These are phyloP conservation scores for Sacculina carcini DNA, from an alignment of 2,888 invertebrate species.

Conservation along the genomic window DNA sequence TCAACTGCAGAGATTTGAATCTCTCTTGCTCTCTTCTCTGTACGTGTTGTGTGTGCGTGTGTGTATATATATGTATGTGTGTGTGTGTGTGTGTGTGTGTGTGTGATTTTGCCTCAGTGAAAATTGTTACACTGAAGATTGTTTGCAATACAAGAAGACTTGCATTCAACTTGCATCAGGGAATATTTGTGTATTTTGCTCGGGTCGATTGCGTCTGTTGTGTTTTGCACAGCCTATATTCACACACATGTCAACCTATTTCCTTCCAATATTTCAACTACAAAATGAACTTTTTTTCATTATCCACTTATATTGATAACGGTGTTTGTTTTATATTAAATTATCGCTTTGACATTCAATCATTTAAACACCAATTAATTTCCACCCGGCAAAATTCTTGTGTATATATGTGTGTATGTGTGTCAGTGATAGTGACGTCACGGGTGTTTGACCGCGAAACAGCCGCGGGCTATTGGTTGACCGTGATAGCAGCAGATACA, in stretches of 20 bases:
- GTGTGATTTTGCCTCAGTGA: not conserved
- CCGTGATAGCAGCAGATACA: slow-evolving; percentile 72
- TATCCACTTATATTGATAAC: too few relatives aligned
- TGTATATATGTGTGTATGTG: not conserved
- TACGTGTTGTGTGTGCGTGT: not conserved
- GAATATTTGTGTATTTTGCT: too few relatives aligned
- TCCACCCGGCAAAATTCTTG: too few relatives aligned
- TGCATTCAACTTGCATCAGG: not conserved
- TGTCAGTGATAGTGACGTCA: slow-evolving; percentile 28
- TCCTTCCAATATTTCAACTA: too few relatives aligned
- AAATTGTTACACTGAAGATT: not conserved
- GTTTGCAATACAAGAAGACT: not conserved
- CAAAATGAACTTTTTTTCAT: too few relatives aligned
- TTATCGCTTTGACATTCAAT: too few relatives aligned
- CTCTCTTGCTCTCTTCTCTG: too few relatives aligned
- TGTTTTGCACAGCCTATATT: not conserved
- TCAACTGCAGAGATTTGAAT: too few relatives aligned
- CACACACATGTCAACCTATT: too few relatives aligned
- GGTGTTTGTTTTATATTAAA: too few relatives aligned
- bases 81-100: not conserved
- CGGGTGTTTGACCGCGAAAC: slow-evolving; percentile 69
- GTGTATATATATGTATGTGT: not conserved
- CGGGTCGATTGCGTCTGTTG: not conserved
- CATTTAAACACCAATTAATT: too few relatives aligned
- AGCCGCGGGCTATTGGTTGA: slow-evolving; percentile 69